Evolutionary conservation across 2,113 vertebrate genomes (phyloP), one percentile per base, ranked within the genome.

Genomic region (Ptilonorhynchus violaceus): DNA sequence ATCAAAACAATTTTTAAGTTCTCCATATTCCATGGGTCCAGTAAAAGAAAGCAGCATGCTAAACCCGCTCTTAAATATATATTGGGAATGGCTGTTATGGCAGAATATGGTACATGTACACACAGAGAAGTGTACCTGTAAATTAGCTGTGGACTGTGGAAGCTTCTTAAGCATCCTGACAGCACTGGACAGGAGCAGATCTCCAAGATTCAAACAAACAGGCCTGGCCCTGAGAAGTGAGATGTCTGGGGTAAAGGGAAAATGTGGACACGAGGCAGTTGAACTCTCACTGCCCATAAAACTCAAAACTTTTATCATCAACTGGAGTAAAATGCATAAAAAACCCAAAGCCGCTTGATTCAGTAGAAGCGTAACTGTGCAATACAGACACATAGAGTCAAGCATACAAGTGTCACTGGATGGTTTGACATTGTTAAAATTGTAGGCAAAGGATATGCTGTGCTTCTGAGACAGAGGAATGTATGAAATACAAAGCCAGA

Each of bases 171-270:
- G 82, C 62, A 81, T 68, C 53, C 92, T 88, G 60, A 93, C 69
- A 84, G 42, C 27, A 23, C 39, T 33, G 39, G 46, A 69, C 33
- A 53, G 39, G 39, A 77, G 66, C 77, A 93, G 50, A 89, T 67
- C 74, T 94, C 89, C 63, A 88, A 88, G 62, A 85, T 18, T 62
- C 85, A 89, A 70, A 89, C 39, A 81, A 77, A 79, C 35, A 96
- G 60, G 56, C 53, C 64, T 87, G 79, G 52, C 60, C 84, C 69
- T 79, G 77, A 42, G n/a, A 77, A 89, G 59, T 30, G 58, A 90
- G 56, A 85, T 82, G 64, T 28, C 46, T 58, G 25, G 37, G 49
- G 10, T 77, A 66, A 88, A 93, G 42, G 73, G 30, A 72, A 92
- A 92, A 87, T 2, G n/a, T 37, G n/a, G 76, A 70, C 55, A 80